Conservation (phyloP, 2,797 vertebrate genomes). For the Thripadectes ignobilis region DNA sequence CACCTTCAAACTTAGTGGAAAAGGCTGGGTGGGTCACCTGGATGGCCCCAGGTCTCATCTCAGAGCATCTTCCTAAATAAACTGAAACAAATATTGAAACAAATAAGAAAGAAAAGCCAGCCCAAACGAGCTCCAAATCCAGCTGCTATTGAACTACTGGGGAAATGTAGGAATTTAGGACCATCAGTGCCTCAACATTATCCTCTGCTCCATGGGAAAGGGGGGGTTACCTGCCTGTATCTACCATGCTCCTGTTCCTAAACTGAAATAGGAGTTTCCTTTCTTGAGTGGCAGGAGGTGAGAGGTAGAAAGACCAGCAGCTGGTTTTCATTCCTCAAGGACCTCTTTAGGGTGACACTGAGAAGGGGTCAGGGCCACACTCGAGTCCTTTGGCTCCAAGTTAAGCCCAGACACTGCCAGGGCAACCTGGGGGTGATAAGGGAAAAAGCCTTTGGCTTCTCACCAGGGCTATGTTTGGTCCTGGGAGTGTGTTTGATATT, state of each 20-base stretch:
- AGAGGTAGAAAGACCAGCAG: background rate
- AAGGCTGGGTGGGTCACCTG: fast-evolving
- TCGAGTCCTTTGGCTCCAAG: fast-evolving
- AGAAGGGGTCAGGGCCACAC: background rate
- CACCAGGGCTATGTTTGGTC: background rate
- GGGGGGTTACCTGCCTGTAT: background rate
- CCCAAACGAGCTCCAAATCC: background rate
- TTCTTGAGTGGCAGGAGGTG: background rate
- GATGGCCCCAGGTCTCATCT: background rate
- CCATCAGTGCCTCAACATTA: fast-evolving
- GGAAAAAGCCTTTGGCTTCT: background rate
- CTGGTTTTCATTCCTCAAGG: background rate
- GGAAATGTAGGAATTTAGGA: background rate
- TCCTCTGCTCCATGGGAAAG: background rate
- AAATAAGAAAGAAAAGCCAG: background rate
- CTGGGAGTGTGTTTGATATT: background rate
- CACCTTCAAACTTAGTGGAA: background rate
- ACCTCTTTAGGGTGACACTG: background rate
- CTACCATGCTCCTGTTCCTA: background rate
- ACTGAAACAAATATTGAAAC: background rate
- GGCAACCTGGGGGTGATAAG: background rate
- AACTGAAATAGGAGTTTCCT: background rate
- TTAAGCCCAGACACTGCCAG: background rate
- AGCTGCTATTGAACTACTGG: background rate
- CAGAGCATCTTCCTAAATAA: background rate